A percentile compares a stretch with the other conserved stretches of the same genome.
Conservation (phyloP, 1,140 invertebrate species). For the Zaprionus tsacasi region DNA sequence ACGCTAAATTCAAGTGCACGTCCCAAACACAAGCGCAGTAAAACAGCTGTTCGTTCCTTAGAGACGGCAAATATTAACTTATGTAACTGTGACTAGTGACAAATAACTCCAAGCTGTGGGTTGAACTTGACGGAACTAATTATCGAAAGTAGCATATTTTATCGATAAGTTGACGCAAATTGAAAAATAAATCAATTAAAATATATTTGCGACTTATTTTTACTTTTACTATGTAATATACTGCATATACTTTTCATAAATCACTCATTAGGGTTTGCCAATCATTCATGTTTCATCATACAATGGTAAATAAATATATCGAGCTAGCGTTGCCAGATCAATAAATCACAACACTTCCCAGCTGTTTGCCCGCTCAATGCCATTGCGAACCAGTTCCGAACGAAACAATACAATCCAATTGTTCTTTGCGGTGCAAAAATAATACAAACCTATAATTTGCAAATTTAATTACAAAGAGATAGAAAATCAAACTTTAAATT, state of each 20-base stretch:
- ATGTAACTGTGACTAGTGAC: neutral
- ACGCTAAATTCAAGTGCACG: conserved; percentile 26
- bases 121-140: no score
- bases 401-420: conserved; percentile 22
- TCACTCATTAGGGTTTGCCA: no score
- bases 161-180: no score
- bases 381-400: conserved; percentile 18
- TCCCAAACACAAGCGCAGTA: conserved; percentile 24
- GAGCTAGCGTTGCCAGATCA: neutral
- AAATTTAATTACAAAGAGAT: conserved; percentile 6
- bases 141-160: no score
- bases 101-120: neutral
- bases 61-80: neutral
- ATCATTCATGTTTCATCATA: no score
- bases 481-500: neutral
- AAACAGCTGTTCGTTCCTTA: conserved; percentile 27
- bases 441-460: conserved; percentile 35
- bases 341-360: neutral
- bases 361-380: conserved; percentile 17
- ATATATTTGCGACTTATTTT: no score
- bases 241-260: no score
- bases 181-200: no score
- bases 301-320: neutral
- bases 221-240: no score
- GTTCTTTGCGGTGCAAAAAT: conserved; percentile 35